Base-by-base conservation (phyloP, 2,113 vertebrate genomes). In the Atractosteus spatula region DNA sequence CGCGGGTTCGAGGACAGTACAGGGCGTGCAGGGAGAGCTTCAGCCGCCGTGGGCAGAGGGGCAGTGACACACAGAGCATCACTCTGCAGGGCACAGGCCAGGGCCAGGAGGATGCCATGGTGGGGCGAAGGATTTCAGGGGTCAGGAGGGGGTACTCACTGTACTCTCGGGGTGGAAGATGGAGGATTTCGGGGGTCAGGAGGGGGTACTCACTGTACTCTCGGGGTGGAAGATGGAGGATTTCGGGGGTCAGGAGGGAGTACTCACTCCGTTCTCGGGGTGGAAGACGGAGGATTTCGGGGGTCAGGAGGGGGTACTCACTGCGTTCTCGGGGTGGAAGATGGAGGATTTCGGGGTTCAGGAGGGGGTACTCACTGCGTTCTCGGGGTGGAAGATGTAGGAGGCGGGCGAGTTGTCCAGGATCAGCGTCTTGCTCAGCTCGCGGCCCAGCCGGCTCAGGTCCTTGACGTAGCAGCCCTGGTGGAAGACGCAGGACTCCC, bases 401-500 rank as follows among this genome's bases (percentile, higher is more conserved):
- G 95, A 95, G 62, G 94, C 94, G 6, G 94, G 94, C 0, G 94
- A 96, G 81, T 96, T 96, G 77, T 96, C 95, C 82, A 96, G 78
- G 81, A 96, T 96, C 67, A 96, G 87, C 14, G 93, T 95, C 80
- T 92, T 94, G 84, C 90, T 85, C 55, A 96, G 92, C 66, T 95
- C 92, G 68, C 94, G 82, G 17, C 95, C 95, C 74, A 96, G 83
- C 17, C 91, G 90, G 82, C 94, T 95, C 77, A 96, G 84, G 80
- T 96, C 94, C 84, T 96, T 96, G 64, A 96, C 94, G 0, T 96
- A 96, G 83, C 93, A 96, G 71, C 95, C 94, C 81, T 95, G 94
- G 79, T 96, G 95, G 85, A 95, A 96, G n/a, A 96, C 94, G 13
- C 95, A 96, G 4, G 95, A 95, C 77, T 96, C 95, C 41, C 95